Evolutionary conservation across 2,888 invertebrate species (phyloP), one percentile per base, ranked within the genome.

Genomic region (Ophioninae sp.): DNA sequence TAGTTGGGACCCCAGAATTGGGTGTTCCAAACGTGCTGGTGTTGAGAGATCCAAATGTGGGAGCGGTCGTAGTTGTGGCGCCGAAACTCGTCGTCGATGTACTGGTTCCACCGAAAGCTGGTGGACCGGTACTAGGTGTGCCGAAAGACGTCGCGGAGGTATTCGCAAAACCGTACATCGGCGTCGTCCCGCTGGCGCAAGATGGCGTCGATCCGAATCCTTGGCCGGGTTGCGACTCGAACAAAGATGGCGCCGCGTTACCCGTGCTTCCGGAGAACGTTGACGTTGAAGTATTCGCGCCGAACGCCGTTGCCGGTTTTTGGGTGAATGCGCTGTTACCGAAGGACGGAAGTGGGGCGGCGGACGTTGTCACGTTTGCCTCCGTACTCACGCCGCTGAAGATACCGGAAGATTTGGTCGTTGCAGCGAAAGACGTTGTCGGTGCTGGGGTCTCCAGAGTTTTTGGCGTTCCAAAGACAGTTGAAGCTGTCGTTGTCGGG

Each of bases 381-480:
- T 79, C 69, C 23, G 68, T n/a, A 63, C 68, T 81, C 0, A n/a
- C 65, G 6, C 44, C 68, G 37, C 84, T 78, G 37, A 86, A 84
- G 10, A 85, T 65, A 79, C 67, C 77, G 2, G 85, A 67, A 1
- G 80, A 58, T 6, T 79, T 81, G 9, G 85, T 44, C 9, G 77
- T 80, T 0, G 85, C 13, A 10, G 71, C 23, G 9, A 78, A 81
- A 0, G 83, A 41, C n/a, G 81, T 22, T 0, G 74, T 10, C 6
- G 81, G 17, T 1, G 63, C 20, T 13, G 83, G 58, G 10, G 78
- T 73, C n/a, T 72, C 80, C 6, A 85, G 81, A 0, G 86, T 88
- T 63, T 86, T 88, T 0, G 88, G 86, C 1, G 86, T 17, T 9
- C 87, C 87, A 63, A 90, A 90, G 0, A 87, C 59, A n/a, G 30